Percentiles rank a stretch among this genome's conserved stretches.
phyloP scores from a whole-genome alignment of 2,888 invertebrate species.

The Mythimna loreyi region DNA sequence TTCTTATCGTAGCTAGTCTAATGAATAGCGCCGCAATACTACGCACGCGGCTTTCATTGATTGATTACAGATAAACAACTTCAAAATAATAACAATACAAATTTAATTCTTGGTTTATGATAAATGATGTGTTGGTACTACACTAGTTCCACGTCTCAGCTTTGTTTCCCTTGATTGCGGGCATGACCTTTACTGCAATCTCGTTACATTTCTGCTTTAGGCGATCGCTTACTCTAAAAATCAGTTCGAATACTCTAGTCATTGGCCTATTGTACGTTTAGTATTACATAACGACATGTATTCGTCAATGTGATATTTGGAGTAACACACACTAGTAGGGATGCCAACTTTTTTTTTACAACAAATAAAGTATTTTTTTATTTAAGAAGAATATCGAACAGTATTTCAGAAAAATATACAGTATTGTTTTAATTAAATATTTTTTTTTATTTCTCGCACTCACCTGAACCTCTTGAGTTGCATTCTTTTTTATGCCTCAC shows the following conservation, averaged over 20 bases:
- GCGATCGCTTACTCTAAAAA: constrained; percentile 41
- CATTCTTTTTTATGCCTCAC: no score
- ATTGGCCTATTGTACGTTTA: constrained; percentile 32
- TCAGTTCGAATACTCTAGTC: constrained; percentile 34
- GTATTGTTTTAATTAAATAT: no score
- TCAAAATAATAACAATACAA: constrained; percentile 57
- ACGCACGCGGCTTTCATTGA: constrained; percentile 29
- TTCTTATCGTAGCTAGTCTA: not conserved
- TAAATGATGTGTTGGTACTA: constrained; percentile 61
- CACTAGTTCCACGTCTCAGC: constrained; percentile 11
- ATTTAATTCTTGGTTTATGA: constrained; percentile 61
- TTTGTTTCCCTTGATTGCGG: constrained; percentile 54
- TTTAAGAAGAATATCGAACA: no score
- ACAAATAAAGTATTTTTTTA: no score
- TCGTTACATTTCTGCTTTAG: constrained; percentile 52
- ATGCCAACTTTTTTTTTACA: no score
- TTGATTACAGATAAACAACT: constrained; percentile 56
- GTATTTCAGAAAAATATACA: no score
- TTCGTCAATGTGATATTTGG: constrained; percentile 26
- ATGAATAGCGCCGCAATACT: not conserved
- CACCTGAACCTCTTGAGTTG: no score
- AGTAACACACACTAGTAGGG: constrained; percentile 22
- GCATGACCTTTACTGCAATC: constrained; percentile 58
- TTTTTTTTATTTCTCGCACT: no score
- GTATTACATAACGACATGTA: constrained; percentile 46